Evolutionary conservation across 2,888 invertebrate species (phyloP).

Genomic region (Drosophila paranaensis): DNA sequence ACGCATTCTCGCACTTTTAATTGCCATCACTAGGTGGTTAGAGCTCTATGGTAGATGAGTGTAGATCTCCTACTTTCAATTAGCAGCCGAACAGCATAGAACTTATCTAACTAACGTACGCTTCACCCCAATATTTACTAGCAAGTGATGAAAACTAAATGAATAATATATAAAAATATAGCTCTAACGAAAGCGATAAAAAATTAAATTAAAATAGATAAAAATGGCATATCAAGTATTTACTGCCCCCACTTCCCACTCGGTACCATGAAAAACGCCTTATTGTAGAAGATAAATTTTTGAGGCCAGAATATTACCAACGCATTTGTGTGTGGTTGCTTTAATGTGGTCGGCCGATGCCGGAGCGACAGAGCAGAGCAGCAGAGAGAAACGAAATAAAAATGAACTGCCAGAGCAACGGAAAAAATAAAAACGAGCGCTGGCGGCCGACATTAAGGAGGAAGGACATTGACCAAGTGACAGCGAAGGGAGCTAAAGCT

Average conservation of each 20-base stretch:
- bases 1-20: conserved; percentile 72
- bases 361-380: conserved; percentile 2
- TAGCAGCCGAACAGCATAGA: conserved; percentile 20
- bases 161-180: neutral
- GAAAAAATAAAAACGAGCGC: conserved; percentile 32
- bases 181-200: neutral
- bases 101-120: conserved; percentile 17
- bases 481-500: conserved; percentile 15
- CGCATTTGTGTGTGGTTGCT: conserved; percentile 50
- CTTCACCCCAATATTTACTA: neutral
- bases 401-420: conserved; percentile 54
- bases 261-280: conserved; percentile 49
- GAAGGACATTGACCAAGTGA: conserved; percentile 53
- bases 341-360: conserved; percentile 44
- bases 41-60: conserved; percentile 65
- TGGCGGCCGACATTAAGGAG: conserved; percentile 49
- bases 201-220: conserved; percentile 30
- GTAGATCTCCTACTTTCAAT: conserved; percentile 44
- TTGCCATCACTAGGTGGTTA: conserved; percentile 4
- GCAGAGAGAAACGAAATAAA: conserved; percentile 57
- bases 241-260: conserved; percentile 2
- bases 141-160: conserved; percentile 7
- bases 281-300: conserved; percentile 64
- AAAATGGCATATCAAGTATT: conserved; percentile 29
- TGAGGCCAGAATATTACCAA: conserved; percentile 56